Percentiles rank a stretch among this genome's conserved stretches.
Conservation (phyloP, 2,113 vertebrate species). For the Hyla sarda region DNA sequence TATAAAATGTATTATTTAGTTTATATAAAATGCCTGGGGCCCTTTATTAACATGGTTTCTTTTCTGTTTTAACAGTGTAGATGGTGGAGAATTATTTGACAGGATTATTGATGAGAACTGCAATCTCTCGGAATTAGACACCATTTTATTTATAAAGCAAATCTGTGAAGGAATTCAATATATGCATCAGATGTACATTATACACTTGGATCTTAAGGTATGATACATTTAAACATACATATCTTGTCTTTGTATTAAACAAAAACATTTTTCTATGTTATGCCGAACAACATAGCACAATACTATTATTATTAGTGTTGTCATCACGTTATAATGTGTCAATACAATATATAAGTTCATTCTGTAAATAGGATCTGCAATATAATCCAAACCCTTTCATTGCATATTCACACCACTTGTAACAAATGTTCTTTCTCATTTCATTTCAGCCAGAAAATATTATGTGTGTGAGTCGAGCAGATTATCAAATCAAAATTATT, state of each 20-base stretch:
- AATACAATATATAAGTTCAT: too few species aligned
- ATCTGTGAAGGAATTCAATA: slow-evolving; percentile 94
- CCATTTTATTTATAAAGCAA: slow-evolving; percentile 89
- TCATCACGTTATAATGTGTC: too few species aligned
- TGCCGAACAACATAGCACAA: too few species aligned
- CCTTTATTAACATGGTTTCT: background rate
- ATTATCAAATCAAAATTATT: slow-evolving; percentile 97
- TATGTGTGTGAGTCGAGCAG: slow-evolving; percentile 90
- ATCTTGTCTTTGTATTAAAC: background rate
- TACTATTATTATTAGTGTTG: too few species aligned
- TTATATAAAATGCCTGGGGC: background rate
- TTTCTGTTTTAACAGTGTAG: slow-evolving; percentile 78
- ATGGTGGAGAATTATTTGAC: slow-evolving; percentile 95
- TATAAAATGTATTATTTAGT: background rate
- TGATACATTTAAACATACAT: background rate
- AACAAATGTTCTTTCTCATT: slow-evolving; percentile 61
- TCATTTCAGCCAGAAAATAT: slow-evolving; percentile 96
- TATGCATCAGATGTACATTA: slow-evolving; percentile 98
- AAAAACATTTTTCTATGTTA: too few species aligned
- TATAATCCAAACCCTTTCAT: background rate
- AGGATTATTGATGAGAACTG: slow-evolving; percentile 94
- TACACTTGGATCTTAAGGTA: slow-evolving; percentile 98
- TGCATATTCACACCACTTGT: background rate
- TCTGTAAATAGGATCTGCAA: background rate
- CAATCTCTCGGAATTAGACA: slow-evolving; percentile 90